Evolutionary conservation across 2,113 vertebrate species (phyloP).

Genomic region (Microcebus lehilahytsara): DNA sequence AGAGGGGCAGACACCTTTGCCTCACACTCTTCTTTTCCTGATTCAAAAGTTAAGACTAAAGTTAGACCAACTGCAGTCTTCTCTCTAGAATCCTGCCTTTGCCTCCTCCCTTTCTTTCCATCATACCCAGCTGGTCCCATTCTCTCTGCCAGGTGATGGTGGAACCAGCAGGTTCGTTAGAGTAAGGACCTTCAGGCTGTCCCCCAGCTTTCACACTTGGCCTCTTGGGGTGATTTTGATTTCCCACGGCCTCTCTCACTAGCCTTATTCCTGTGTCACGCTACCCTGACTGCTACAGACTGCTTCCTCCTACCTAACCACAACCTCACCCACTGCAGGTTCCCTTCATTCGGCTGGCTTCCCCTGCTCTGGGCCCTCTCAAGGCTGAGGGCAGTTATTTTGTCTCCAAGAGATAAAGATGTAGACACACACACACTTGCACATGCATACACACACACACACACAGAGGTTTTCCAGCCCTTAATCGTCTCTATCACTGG

Average conservation of each 20-base stretch:
- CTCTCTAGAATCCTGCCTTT: conserved; percentile 5
- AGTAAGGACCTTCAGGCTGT: neutral
- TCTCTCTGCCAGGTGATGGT: neutral
- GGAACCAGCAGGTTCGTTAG: neutral
- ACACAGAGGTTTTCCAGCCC: conserved; percentile 13
- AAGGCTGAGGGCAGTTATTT: conserved; percentile 65
- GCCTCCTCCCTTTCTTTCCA: neutral
- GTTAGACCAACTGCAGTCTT: neutral
- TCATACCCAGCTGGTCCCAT: neutral
- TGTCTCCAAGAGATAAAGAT: conserved; percentile 64
- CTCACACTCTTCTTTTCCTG: neutral
- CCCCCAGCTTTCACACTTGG: neutral
- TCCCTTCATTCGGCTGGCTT: conserved; percentile 58
- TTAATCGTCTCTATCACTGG: conserved; percentile 35
- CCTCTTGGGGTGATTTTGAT: conserved; percentile 28
- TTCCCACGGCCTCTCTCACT: conserved; percentile 50
- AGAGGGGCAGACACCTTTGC: neutral
- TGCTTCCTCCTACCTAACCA: conserved; percentile 70
- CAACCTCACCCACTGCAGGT: conserved; percentile 59
- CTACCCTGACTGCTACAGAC: conserved; percentile 37
- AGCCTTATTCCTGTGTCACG: conserved; percentile 43
- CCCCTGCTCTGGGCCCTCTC: conserved; percentile 39
- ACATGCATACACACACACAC: neutral
- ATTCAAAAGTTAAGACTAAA: neutral
- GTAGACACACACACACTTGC: conserved; percentile 1